A percentile compares a stretch with the other conserved stretches of the same genome.
Evolutionary conservation across 2,797 vertebrate genomes (phyloP).

Genomic region (Thamnophis elegans): DNA sequence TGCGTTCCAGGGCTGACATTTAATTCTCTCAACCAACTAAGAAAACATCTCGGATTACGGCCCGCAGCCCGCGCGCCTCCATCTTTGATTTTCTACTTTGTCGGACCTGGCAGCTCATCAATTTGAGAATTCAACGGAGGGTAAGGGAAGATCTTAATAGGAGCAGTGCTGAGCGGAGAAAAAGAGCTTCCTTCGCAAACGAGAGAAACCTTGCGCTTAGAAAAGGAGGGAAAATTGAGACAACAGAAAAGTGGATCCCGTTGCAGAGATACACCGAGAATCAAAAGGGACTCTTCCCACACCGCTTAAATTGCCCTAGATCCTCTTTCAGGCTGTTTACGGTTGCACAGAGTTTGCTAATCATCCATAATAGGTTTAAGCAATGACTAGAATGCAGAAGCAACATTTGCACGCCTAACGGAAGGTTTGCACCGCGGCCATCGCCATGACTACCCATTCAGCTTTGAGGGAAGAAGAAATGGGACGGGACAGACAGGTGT

Average conservation of each 20-base stretch:
- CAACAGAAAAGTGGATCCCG: background rate
- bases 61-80: accelerated
- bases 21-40: conserved; percentile 22
- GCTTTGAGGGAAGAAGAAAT: background rate
- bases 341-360: background rate
- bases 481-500: background rate
- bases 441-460: background rate
- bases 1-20: conserved; percentile 22
- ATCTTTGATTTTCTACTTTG: background rate
- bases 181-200: background rate
- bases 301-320: background rate
- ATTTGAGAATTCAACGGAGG: background rate
- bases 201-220: no score
- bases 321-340: background rate
- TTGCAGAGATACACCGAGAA: no score
- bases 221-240: background rate
- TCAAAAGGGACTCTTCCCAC: background rate
- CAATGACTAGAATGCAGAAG: background rate
- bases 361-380: background rate
- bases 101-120: background rate
- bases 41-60: background rate
- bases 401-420: background rate
- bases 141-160: background rate
- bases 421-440: background rate
- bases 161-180: background rate